phyloP scores from a whole-genome alignment of 2,113 vertebrate species.

The Aptenodytes patagonicus region DNA sequence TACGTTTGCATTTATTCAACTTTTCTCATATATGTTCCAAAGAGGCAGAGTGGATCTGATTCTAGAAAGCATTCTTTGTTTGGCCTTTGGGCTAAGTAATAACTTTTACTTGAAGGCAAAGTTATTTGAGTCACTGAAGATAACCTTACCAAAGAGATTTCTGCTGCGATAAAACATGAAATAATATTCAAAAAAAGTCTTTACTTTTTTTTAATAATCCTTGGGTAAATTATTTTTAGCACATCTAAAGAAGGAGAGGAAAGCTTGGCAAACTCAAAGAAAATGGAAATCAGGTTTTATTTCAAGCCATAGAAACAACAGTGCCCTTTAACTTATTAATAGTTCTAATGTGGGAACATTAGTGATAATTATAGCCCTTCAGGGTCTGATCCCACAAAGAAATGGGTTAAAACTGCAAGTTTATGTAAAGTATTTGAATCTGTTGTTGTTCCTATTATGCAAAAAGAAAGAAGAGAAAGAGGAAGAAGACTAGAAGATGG shows the following conservation, averaged over 20 bases:
- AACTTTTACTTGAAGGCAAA: not conserved
- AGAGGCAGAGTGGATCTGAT: not conserved
- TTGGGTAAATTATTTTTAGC: not conserved
- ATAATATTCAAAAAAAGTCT: not conserved
- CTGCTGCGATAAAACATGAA: not conserved
- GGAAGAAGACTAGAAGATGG: not conserved
- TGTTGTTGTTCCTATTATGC: not conserved
- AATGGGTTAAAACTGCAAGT: not conserved
- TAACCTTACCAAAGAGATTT: not conserved
- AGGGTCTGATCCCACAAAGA: not conserved
- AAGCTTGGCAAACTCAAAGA: not conserved
- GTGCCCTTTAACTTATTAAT: not conserved
- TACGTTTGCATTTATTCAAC: not conserved
- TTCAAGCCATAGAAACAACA: not conserved
- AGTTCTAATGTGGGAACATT: not conserved
- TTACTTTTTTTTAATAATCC: not conserved
- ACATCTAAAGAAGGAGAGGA: not conserved
- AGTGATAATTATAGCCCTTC: not conserved
- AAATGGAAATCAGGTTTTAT: not conserved
- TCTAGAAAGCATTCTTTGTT: not conserved
- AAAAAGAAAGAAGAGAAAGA: not conserved
- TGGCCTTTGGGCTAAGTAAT: not conserved
- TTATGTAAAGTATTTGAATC: not conserved
- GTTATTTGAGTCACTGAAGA: not conserved
- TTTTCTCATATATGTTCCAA: not conserved